Conservation (phyloP, 2,113 vertebrate genomes). For the Candoia aspera region DNA sequence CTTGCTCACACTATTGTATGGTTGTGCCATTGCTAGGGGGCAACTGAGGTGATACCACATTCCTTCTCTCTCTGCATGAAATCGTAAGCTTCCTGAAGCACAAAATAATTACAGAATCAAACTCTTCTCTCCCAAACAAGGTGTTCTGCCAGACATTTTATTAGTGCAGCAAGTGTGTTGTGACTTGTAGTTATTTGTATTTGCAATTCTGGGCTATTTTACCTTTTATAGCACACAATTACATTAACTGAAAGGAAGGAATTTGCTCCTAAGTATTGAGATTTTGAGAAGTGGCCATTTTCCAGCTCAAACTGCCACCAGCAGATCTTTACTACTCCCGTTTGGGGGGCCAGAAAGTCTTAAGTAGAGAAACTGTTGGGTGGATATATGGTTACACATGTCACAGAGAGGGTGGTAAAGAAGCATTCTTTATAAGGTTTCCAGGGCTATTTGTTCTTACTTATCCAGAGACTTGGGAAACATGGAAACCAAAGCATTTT, state of each 20-base stretch:
- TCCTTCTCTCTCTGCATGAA: neutral
- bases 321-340: neutral
- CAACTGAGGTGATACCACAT: constrained; percentile 15
- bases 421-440: neutral
- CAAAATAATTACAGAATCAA: neutral
- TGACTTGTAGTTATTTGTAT: neutral
- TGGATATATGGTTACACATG: neutral
- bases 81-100: constrained; percentile 2
- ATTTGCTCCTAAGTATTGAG: neutral
- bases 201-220: neutral
- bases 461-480: neutral
- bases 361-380: neutral
- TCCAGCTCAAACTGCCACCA: neutral
- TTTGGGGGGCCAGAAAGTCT: neutral
- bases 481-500: neutral
- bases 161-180: neutral
- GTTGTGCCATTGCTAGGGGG: neutral
- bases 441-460: neutral
- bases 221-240: neutral
- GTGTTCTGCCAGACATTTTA: neutral
- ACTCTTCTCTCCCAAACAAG: neutral
- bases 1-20: neutral
- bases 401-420: neutral
- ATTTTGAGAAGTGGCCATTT: neutral
- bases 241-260: neutral